Percentiles rank a stretch among this genome's conserved stretches.
Conservation (phyloP, 2,113 vertebrate species). For the Dinomys branickii region DNA sequence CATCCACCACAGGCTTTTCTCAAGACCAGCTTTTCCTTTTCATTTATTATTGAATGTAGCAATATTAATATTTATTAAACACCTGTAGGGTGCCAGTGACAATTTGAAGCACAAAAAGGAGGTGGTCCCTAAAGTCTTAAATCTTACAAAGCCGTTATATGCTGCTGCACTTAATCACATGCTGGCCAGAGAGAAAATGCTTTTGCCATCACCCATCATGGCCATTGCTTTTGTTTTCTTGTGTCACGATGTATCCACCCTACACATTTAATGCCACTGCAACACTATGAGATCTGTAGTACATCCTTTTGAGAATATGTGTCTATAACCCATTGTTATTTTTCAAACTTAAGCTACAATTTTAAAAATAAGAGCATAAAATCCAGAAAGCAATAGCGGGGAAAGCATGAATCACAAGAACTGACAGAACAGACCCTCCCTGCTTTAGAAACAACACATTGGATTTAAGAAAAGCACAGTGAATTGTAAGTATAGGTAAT, state of each 20-base stretch:
- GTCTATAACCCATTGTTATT: not conserved
- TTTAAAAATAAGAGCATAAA: conserved; percentile 11
- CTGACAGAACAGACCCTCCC: not conserved
- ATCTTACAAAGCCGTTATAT: not conserved
- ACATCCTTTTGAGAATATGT: conserved; percentile 22
- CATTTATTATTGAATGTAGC: conserved; percentile 57
- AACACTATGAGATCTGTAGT: conserved; percentile 14
- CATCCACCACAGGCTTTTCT: not conserved
- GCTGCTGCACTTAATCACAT: not conserved
- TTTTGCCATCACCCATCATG: not conserved
- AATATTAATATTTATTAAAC: conserved; percentile 71
- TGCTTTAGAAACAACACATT: not conserved
- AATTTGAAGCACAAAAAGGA: conserved; percentile 44
- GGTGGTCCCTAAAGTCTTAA: not conserved
- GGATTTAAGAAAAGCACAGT: not conserved
- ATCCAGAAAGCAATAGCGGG: not conserved
- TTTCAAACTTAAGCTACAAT: conserved; percentile 55
- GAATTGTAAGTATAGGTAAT: not conserved
- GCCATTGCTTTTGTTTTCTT: not conserved
- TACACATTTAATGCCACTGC: conserved; percentile 18
- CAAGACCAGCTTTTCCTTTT: conserved; percentile 44
- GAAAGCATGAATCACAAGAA: not conserved
- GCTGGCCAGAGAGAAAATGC: not conserved
- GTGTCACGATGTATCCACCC: not conserved
- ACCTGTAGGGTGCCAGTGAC: conserved; percentile 34